Evolutionary conservation across 2,888 invertebrate genomes (phyloP), one percentile per base, ranked within the genome.

Genomic region (Clunio marinus): DNA sequence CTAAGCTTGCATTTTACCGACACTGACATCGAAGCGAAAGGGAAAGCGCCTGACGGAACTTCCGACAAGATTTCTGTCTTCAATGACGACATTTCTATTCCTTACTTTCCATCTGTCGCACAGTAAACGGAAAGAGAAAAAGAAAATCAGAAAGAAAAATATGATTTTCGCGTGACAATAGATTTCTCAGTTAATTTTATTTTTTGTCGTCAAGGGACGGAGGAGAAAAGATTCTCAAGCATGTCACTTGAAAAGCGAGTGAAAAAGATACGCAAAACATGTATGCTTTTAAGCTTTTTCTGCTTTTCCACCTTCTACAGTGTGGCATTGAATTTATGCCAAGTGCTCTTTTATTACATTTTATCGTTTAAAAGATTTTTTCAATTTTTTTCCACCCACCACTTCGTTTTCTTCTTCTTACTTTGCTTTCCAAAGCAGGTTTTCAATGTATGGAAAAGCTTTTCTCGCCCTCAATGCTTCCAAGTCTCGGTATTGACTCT

Each of bases 291-390:
- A 46, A 27, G 32, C 24, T 55, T n/a, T n/a, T n/a, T n/a, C n/a
- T n/a, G n/a, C n/a, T n/a, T n/a, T n/a, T n/a, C n/a, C n/a, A n/a
- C n/a, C n/a, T n/a, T n/a, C n/a, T n/a, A n/a, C n/a, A n/a, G n/a
- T n/a, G n/a, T n/a, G 46, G 7, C n/a, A 32, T 35, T 27, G 46
- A 37, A 60, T 63, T 63, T 66, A 59, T 59, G n/a, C 35, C 51
- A 35, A 66, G 66, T 32, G 66, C 55, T 66, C 46, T 15, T 55
- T 66, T 66, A 66, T 66, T 66, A 66, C 28, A 55, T 66, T 65
- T 62, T 62, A 62, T 63, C 66, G 51, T 46, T 55, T 20, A 55
- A 22, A 55, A 65, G 45, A 45, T 25, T 63, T 63, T 35, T 8
- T 15, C 2, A 20, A 37, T 45, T 51, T 27, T 55, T 55, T 66